Conservation (phyloP, 2,797 vertebrate species). For the Eurystomus glaucurus region DNA sequence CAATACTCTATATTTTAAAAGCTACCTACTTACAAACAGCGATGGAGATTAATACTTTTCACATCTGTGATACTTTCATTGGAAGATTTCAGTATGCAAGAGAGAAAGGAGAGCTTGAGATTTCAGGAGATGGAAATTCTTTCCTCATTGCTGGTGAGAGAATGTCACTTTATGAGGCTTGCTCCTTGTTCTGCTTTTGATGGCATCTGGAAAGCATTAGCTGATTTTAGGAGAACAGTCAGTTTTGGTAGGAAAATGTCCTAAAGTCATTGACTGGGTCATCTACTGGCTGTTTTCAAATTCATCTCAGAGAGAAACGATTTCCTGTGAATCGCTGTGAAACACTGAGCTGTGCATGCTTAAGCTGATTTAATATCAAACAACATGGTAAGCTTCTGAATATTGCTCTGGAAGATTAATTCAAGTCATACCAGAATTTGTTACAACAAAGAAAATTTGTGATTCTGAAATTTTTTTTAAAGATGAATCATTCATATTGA, state of each 20-base stretch:
- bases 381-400: background rate
- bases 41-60: background rate
- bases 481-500: background rate
- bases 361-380: background rate
- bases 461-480: background rate
- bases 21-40: background rate
- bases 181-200: background rate
- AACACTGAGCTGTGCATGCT: background rate
- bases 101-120: background rate
- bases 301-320: background rate
- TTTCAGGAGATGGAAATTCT: background rate
- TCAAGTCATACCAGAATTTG: background rate
- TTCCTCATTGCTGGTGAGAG: background rate
- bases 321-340: background rate
- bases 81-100: background rate
- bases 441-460: background rate
- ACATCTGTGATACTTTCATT: background rate
- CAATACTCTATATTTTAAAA: background rate
- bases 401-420: background rate
- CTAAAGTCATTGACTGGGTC: background rate
- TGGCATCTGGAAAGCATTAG: background rate
- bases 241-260: background rate
- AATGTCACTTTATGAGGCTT: background rate
- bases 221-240: background rate
- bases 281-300: background rate